Evolutionary conservation across 1,140 invertebrate genomes (phyloP).

Genomic region (Megathymus violae): DNA sequence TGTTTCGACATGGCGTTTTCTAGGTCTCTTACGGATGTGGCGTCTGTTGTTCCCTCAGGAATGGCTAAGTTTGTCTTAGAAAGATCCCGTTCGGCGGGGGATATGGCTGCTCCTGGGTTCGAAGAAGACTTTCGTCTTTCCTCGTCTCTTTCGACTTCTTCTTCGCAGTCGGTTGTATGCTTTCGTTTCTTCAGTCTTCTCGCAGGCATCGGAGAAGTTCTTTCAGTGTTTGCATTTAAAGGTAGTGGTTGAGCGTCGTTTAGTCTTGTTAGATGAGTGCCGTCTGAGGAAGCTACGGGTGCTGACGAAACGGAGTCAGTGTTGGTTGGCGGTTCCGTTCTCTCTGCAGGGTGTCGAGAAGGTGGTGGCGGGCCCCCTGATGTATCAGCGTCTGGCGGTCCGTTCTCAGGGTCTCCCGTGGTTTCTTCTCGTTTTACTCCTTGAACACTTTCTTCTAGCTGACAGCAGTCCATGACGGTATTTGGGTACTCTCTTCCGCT

Average conservation of each 20-base stretch:
- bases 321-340: conserved; percentile 67
- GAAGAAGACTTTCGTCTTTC: conserved; percentile 85
- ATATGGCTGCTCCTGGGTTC: conserved; percentile 68
- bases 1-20: conserved; percentile 99
- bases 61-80: conserved; percentile 72
- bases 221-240: conserved; percentile 69
- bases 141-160: conserved; percentile 73
- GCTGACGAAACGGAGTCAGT: conserved; percentile 64
- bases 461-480: conserved; percentile 96
- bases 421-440: conserved; percentile 92
- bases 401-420: conserved; percentile 92
- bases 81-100: conserved; percentile 69
- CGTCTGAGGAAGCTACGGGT: conserved; percentile 67
- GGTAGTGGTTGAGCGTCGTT: conserved; percentile 76
- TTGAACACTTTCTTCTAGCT: conserved; percentile 91
- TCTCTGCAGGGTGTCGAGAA: conserved; percentile 65
- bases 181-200: conserved; percentile 80
- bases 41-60: conserved; percentile 72
- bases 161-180: conserved; percentile 74
- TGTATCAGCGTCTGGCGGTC: conserved; percentile 92
- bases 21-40: conserved; percentile 93
- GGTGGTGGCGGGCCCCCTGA: conserved; percentile 76
- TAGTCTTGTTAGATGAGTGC: conserved; percentile 73
- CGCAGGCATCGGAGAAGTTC: conserved; percentile 77
- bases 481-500: conserved; percentile 96